Percentiles rank a stretch among this genome's conserved stretches.
Conservation (phyloP, 2,888 invertebrate genomes). For the Mayetiola destructor region DNA sequence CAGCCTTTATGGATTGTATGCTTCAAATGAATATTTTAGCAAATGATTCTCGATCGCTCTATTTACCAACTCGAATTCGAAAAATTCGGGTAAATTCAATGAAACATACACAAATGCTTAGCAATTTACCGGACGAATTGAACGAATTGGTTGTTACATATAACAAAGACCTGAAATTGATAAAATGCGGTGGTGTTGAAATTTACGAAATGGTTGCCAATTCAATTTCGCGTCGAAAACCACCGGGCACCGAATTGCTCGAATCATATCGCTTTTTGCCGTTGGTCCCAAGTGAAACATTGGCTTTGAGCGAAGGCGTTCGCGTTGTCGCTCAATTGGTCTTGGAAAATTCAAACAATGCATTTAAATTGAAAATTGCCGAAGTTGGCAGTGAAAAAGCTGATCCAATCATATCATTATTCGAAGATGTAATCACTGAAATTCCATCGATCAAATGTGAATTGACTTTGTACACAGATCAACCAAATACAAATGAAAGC, state of each 20-base stretch:
- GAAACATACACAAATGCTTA: slow-evolving; percentile 41
- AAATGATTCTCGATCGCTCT: slow-evolving; percentile 47
- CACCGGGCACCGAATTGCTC: slow-evolving; percentile 48
- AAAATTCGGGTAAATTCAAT: slow-evolving; percentile 53
- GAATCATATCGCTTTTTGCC: slow-evolving; percentile 58
- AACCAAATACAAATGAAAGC: slow-evolving; percentile 28
- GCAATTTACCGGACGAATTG: slow-evolving; percentile 28
- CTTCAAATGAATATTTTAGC: slow-evolving; percentile 51
- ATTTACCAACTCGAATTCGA: slow-evolving; percentile 56
- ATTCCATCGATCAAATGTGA: slow-evolving; percentile 48
- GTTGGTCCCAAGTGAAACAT: slow-evolving; percentile 29
- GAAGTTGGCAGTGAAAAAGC: slow-evolving; percentile 37
- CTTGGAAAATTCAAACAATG: slow-evolving; percentile 47
- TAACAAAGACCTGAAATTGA: slow-evolving; percentile 24
- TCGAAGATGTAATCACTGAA: slow-evolving; percentile 42
- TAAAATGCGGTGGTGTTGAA: slow-evolving; percentile 60
- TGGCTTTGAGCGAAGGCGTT: slow-evolving; percentile 30
- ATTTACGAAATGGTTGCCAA: slow-evolving; percentile 41
- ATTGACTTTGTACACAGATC: slow-evolving; percentile 34
- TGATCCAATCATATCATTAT: slow-evolving; percentile 36
- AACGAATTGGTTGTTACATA: slow-evolving; percentile 28
- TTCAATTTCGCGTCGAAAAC: slow-evolving; percentile 44
- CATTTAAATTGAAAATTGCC: slow-evolving; percentile 40
- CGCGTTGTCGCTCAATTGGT: slow-evolving; percentile 47
- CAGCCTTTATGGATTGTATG: slow-evolving; percentile 68